Conservation (phyloP, 2,888 invertebrate species). For the Prosapia bicincta region DNA sequence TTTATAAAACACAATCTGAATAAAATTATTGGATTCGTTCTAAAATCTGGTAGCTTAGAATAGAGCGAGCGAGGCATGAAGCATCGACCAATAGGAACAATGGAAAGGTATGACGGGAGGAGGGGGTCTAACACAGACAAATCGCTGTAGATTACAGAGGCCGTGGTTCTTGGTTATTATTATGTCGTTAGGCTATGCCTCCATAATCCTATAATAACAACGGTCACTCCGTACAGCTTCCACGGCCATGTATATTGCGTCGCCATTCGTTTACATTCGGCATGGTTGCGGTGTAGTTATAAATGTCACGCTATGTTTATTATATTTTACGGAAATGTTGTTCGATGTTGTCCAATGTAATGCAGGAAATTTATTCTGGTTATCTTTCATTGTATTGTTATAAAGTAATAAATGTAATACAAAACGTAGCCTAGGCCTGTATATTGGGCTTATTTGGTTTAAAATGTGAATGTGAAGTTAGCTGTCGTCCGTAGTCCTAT, state of each 20-base stretch:
- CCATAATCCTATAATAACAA: conserved; percentile 31
- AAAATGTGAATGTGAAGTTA: too few species aligned
- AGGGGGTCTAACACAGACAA: neutral
- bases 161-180: conserved; percentile 37
- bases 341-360: too few species aligned
- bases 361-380: too few species aligned
- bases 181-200: conserved; percentile 38
- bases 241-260: neutral
- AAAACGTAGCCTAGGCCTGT: too few species aligned
- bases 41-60: neutral
- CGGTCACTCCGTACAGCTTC: neutral
- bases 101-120: neutral
- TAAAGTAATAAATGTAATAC: too few species aligned
- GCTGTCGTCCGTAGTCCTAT: too few species aligned
- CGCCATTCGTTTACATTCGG: neutral
- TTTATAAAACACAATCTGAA: too few species aligned
- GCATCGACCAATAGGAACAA: neutral
- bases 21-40: neutral
- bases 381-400: too few species aligned
- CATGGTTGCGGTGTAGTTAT: neutral
- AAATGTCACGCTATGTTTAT: neutral
- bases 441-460: too few species aligned
- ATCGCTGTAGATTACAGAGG: neutral
- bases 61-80: neutral
- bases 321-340: neutral